Evolutionary conservation across 2,888 invertebrate species (phyloP), one percentile per base, ranked within the genome.

Genomic region (Nesidiocoris tenuis): DNA sequence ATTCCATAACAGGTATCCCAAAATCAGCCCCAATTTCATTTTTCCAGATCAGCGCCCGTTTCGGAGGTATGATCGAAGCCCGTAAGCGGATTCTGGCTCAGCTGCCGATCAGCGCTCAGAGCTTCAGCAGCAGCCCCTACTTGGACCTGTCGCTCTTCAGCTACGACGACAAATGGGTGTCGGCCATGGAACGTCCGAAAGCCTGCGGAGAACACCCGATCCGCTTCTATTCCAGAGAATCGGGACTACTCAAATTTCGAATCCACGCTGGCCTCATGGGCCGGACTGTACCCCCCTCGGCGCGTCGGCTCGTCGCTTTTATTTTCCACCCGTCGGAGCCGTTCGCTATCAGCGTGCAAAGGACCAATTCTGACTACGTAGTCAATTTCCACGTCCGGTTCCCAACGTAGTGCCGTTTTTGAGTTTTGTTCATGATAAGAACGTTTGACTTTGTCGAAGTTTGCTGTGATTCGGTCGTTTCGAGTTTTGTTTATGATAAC

Each of bases 311-410:
- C 16, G 96, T 96, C 2, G 95, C 97, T 18, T 98, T 96, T 83
- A 95, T 95, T 9, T 97, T 96, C 84, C 98, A 98, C 85, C 98
- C 98, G 0, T 93, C 91, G 16, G 96, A 98, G 85, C 98, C 98
- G 0, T 95, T 98, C 84, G 93, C 95, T 7, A 95, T 98, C 79
- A 96, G 96, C 82, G 94, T 97, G 7, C 97, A 98, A 83, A 87
- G 96, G 80, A 93, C 95, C 9, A 93, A 95, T 84, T 89, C 93
- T 0, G 95, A 95, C 82, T 98, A 97, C 83, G 92, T 95, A 77
- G 95, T 96, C 65, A 97, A 97, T 85, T 94, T 98, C 84, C 98
- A 98, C 83, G 88, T 98, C 74, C 87, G 95, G 82, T 75, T 77
- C 63, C 72, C 72, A 9, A 72, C 63, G 22, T 72, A 72, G 56